Base-by-base conservation (phyloP, 2,888 invertebrate species). In the Busseola fusca region DNA sequence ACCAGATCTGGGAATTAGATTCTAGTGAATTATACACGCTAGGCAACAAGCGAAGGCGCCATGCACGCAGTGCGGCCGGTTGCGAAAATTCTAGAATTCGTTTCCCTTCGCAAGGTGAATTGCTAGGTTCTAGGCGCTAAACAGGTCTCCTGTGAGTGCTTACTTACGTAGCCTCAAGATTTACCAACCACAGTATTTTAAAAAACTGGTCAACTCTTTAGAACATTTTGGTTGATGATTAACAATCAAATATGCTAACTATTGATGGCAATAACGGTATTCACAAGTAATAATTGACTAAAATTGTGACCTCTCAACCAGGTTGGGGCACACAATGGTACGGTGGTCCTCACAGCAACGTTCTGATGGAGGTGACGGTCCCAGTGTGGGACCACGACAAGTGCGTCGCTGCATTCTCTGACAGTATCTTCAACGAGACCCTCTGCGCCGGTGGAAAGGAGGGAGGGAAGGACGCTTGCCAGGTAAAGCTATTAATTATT, bases 401-500 rank as follows among this genome's bases (percentile, higher is more conserved):
- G 52, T 98, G 98, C 87, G 91, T 94, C 0, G 90, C 96, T 4
- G 95, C 97, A 4, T 97, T 97, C 88, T 83, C 89, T 0, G 93
- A 94, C 59, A 94, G 97, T 0, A 96, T 98, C 64, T 96, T 97
- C 54, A 96, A 97, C 0, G 97, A 97, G 69, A 96, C 96, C 42
- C 85, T 98, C 54, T 98, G 98, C 87, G 98, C 98, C 1, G 98
- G 98, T 14, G 97, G 96, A 0, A 96, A 96, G 42, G 96, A 97
- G 64, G 98, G 98, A 0, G 98, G 98, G 0, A 97, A 97, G 75
- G 98, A 98, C 89, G 97, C 98, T 21, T 98, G 98, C 87, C 97
- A 98, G 96, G 98, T 97, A 75, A 50, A 63, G 3, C 30, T 12
- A 30, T 50, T 62, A 10, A 5, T 62, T 27, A 27, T 62, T 27